phyloP scores from a whole-genome alignment of 1,140 invertebrate genomes.

The Tenebrio molitor region DNA sequence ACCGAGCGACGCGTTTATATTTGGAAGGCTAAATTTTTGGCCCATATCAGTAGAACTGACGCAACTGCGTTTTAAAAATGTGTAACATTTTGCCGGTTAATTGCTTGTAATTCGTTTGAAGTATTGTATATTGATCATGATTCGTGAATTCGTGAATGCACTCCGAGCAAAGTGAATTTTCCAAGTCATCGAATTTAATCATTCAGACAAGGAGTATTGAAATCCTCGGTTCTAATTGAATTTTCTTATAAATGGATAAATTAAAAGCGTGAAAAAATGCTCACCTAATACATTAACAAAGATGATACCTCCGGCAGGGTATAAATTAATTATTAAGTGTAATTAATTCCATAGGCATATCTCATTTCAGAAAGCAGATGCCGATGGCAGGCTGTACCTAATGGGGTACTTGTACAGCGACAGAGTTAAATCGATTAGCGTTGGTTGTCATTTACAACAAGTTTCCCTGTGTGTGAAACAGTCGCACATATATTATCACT shows the following conservation, averaged over 20 bases:
- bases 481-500: slow-evolving; percentile 56
- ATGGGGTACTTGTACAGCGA: slow-evolving; percentile 56
- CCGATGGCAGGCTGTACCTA: slow-evolving; percentile 57
- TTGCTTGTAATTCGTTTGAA: not conserved
- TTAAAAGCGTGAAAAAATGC: slow-evolving; percentile 36
- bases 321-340: slow-evolving; percentile 53
- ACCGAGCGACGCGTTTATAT: not conserved
- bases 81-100: not conserved
- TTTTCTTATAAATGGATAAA: slow-evolving; percentile 33
- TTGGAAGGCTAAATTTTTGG: not conserved
- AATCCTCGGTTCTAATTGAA: slow-evolving; percentile 31
- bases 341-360: slow-evolving; percentile 57
- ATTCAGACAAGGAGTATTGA: slow-evolving; percentile 7
- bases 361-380: slow-evolving; percentile 56
- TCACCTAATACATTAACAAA: slow-evolving; percentile 44
- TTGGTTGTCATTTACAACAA: slow-evolving; percentile 60
- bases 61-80: no score
- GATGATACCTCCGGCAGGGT: slow-evolving; percentile 41
- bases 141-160: slow-evolving; percentile 17
- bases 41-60: no score
- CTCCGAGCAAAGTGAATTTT: slow-evolving; percentile 3
- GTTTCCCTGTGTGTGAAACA: slow-evolving; percentile 53
- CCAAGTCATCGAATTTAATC: slow-evolving; percentile 9
- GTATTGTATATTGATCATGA: slow-evolving; percentile 14
- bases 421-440: slow-evolving; percentile 58